phyloP scores from a whole-genome alignment of 2,113 vertebrate genomes.

The Sturnira hondurensis region DNA sequence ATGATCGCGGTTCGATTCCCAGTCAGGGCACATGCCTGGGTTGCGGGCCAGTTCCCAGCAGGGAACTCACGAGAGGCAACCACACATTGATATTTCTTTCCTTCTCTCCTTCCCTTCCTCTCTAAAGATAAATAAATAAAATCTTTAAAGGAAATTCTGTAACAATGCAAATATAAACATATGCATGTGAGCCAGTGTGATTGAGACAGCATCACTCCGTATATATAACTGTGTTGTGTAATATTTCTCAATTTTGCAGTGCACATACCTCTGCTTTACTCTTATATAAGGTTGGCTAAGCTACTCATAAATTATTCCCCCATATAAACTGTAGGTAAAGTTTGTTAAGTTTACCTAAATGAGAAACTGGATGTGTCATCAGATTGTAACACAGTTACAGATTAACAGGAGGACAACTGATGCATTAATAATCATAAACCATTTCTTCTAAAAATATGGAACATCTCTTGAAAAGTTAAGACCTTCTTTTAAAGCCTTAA shows the following conservation, averaged over 20 bases:
- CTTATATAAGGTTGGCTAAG: neutral
- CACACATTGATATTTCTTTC: no score
- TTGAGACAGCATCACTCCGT: neutral
- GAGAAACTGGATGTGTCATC: neutral
- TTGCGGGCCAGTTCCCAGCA: no score
- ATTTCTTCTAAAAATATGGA: neutral
- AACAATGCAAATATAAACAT: neutral
- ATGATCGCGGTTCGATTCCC: no score
- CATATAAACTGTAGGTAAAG: neutral
- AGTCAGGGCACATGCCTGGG: no score
- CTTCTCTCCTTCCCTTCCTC: no score
- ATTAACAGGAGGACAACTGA: neutral
- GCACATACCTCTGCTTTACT: neutral
- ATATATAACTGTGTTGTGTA: neutral
- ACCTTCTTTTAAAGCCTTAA: neutral
- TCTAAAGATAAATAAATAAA: no score
- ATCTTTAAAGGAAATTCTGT: no score
- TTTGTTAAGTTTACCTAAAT: neutral
- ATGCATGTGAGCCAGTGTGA: neutral
- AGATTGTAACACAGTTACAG: neutral
- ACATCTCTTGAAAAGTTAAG: neutral
- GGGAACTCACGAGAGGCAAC: no score
- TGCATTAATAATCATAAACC: neutral
- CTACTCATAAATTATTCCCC: neutral
- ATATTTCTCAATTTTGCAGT: neutral